A percentile compares a stretch with the other conserved stretches of the same genome.
Evolutionary conservation across 2,888 invertebrate genomes (phyloP).

Genomic region (Macaria notata): DNA sequence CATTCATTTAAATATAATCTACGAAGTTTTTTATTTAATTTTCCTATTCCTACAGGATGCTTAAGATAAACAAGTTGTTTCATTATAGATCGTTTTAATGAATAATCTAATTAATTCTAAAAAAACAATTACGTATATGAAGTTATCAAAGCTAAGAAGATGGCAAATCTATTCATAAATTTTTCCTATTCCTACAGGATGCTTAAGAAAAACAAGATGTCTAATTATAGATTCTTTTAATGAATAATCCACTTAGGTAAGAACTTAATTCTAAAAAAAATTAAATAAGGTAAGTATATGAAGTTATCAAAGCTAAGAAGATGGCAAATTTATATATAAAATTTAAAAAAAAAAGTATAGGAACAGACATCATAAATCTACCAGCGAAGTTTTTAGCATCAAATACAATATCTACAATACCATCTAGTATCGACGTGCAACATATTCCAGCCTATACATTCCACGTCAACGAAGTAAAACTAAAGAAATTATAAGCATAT

Average conservation of each 20-base stretch:
- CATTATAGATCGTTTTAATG: background rate
- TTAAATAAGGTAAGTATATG: too few species aligned
- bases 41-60: background rate
- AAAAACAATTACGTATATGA: too few species aligned
- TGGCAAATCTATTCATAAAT: too few species aligned
- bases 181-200: background rate
- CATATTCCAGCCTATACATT: slow-evolving; percentile 66
- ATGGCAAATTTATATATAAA: too few species aligned
- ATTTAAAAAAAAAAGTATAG: too few species aligned
- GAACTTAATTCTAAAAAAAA: too few species aligned
- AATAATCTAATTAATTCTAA: background rate
- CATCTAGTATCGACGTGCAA: slow-evolving; percentile 39
- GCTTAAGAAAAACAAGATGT: background rate
- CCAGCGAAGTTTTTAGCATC: background rate
- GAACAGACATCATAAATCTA: too few species aligned
- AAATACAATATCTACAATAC: background rate
- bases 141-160: too few species aligned
- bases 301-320: too few species aligned
- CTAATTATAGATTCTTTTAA: background rate
- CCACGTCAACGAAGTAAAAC: slow-evolving; percentile 29
- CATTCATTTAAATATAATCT: slow-evolving; percentile 60
- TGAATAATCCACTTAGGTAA: background rate
- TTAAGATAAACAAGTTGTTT: background rate
- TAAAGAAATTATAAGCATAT: too few species aligned
- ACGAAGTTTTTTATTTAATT: slow-evolving; percentile 42